Evolutionary conservation across 2,888 invertebrate species (phyloP), one percentile per base, ranked within the genome.

Genomic region (Conchocele bisecta): DNA sequence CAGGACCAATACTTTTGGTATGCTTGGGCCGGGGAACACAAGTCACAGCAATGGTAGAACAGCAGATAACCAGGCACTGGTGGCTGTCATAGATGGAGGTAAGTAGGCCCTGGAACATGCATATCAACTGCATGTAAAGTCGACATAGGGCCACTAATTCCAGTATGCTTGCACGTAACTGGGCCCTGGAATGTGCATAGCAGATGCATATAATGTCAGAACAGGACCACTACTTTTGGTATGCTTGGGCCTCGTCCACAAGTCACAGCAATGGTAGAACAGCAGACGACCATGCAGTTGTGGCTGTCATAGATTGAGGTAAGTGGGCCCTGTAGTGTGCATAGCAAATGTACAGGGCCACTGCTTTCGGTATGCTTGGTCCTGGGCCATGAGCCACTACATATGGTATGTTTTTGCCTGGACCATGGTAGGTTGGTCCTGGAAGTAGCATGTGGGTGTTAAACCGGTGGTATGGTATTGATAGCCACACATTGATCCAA

Each of bases 21-120:
- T 86, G 93, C 93, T 24, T 96, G 95, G 93, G 92, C 93, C 75
- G 95, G 94, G 93, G 90, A n/a, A 90, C 81, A 91, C 94, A 20
- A 90, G 93, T 88, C 92, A 93, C 76, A 94, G 94, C 84, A 26
- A 31, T 11, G 89, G 87, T 86, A 91, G 90, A 82, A 87, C 86
- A 61, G 69, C 86, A 59, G 79, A 90, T 67, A 94, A 94, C 91
- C 93, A 93, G 88, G 94, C 94, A 9, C 89, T 93, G 31, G 95
- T 95, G 3, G 93, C 93, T 82, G 96, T 96, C 13, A 94, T 97
- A 79, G 95, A 97, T 93, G 96, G 95, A 83, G 83, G 92, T 92
- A 84, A 77, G 86, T 56, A 11, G 11, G 37, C 37, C n/a, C 82
- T 86, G 22, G 89, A 89, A 60, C 86, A 89, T 63, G 82, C 87